Base-by-base conservation (phyloP, 1,140 invertebrate genomes). In the Danaus plexippus region DNA sequence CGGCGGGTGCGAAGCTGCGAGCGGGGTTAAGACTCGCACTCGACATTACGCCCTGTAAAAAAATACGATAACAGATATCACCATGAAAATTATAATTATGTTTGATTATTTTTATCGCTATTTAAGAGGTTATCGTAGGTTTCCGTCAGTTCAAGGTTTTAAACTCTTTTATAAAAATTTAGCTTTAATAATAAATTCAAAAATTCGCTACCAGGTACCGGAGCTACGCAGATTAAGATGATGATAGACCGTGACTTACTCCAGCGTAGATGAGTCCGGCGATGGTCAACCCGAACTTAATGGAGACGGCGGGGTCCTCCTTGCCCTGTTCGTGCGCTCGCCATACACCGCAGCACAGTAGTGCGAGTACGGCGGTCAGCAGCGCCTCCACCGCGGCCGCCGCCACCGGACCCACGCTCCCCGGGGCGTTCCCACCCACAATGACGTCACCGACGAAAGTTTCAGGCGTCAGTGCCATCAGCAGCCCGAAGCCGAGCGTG, bases 11-110 rank as follows among this genome's bases (percentile, higher is more conserved):
- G 52, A 97, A 90, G 47, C 92, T 92, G 59, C 95, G 89, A 1
- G 95, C 96, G 0, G 96, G 96, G 82, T 97, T 97, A 90, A 97
- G 92, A 71, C 94, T 94, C 50, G 94, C 92, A 1, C 95, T 94
- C 10, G 94, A 95, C 59, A 92, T 90, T 18, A 89, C 89, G 40
- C 95, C 91, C 93, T 94, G 85, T 12, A 87, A 67, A 9, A 15
- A 55, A 44, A 45, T 32, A 15, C 32, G 15, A 50, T 8, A 9
- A 22, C n/a, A 52, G 40, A 43, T 52, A 52, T 32, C 22, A 32
- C 22, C 22, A 32, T 32, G 22, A 32, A 7, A 32, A 32, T 32
- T 32, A 32, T 32, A 32, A 7, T 32, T 2, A 32, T 32, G 22
- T 32, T 32, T 32, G 2, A 32, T 32, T 32, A 32, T 32, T 32